Evolutionary conservation across 1,140 invertebrate species (phyloP), one percentile per base, ranked within the genome.

Genomic region (Anadara kagoshimensis): DNA sequence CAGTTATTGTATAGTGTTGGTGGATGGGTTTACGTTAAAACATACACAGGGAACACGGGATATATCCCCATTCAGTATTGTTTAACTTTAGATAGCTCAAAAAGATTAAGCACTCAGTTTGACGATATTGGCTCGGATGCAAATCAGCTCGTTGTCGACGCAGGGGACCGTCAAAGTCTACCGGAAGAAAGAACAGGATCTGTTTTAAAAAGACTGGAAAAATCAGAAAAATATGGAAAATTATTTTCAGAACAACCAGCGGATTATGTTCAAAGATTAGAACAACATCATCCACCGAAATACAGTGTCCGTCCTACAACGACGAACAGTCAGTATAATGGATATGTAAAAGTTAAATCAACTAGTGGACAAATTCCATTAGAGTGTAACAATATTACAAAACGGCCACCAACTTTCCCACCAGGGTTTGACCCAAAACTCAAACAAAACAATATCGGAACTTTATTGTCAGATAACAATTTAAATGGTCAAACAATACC

Each of bases 21-120:
- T 24, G 69, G 69, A 8, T 72, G 69, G 69, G 69, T 72, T n/a
- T 72, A 58, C 44, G 44, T 72, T 8, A 22, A 44, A 58, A 72
- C 69, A 18, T 72, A 72, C 16, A 62, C 64, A 22, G 69, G 69
- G 51, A 72, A 72, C 56, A 29, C 58, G n/a, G 69, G 69, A 45
- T 72, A 72, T 45, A 72, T 72, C 18, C 69, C 69, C 14, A 43
- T 72, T 29, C 54, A 62, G 11, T 72, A 58, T 36, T 64, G 61
- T 12, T 53, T 43, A 26, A 44, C 64, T 20, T 58, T 72, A 44
- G 69, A 72, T 49, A 57, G 62, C 41, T 72, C 69, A 41, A 64
- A 72, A 58, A 41, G 53, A 20, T 41, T 72, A 20, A 43, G 69
- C 20, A 45, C 62, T 16, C 53, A 54, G 16, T 69, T 24, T 29